phyloP scores from a whole-genome alignment of 1,140 invertebrate genomes.

The Pararge aegeria region DNA sequence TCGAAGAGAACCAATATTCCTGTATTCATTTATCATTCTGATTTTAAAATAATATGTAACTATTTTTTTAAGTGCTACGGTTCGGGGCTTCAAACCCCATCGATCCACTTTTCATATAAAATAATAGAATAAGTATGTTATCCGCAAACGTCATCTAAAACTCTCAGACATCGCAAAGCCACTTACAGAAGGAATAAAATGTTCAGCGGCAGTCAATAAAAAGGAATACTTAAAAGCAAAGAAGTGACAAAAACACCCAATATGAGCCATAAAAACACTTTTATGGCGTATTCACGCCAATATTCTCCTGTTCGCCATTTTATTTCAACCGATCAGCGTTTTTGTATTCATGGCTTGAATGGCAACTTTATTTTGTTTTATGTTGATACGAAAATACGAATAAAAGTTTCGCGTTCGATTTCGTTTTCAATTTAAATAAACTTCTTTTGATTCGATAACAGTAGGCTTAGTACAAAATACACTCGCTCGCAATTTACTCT shows the following conservation, averaged over 20 bases:
- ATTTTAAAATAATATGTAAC: too few species aligned
- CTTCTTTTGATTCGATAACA: too few species aligned
- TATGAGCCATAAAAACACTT: constrained; percentile 13
- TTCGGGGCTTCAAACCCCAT: too few species aligned
- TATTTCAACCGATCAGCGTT: constrained; percentile 8
- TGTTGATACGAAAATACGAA: not conserved
- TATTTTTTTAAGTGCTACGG: too few species aligned
- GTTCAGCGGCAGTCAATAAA: constrained; percentile 3
- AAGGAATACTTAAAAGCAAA: constrained; percentile 9
- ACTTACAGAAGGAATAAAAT: not conserved
- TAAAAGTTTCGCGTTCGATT: not conserved
- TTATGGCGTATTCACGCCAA: constrained; percentile 12
- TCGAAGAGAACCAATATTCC: too few species aligned
- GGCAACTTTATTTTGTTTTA: constrained; percentile 3
- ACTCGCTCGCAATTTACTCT: too few species aligned
- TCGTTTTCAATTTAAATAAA: too few species aligned
- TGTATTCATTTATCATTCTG: too few species aligned
- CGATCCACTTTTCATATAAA: too few species aligned
- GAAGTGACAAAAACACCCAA: constrained; percentile 12
- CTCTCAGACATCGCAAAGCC: not conserved
- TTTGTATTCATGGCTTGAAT: constrained; percentile 11
- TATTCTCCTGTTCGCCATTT: constrained; percentile 12
- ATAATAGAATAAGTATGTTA: too few species aligned
- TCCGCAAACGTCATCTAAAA: not conserved
- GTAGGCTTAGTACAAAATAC: too few species aligned